Percentiles rank a stretch among this genome's conserved stretches.
Conservation (phyloP, 2,888 invertebrate genomes). For the Dilophus febrilis region DNA sequence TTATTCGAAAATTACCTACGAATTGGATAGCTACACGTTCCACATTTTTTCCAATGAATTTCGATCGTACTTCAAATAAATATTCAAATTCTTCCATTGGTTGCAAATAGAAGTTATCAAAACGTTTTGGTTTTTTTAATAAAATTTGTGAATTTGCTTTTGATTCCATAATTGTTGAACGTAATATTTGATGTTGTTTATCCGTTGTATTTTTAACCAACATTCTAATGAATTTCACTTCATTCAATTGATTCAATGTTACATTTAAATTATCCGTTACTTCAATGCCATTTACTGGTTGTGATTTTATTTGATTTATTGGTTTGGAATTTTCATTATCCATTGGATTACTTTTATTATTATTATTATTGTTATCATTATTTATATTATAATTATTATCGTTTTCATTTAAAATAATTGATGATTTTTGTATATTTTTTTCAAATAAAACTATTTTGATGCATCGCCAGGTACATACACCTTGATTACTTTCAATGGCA, state of each 20-base stretch:
- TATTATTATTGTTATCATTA: not conserved
- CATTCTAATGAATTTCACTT: constrained; percentile 30
- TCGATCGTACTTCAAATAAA: constrained; percentile 35
- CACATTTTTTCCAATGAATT: constrained; percentile 40
- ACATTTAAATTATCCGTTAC: constrained; percentile 33
- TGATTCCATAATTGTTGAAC: constrained; percentile 34
- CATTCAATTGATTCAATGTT: constrained; percentile 27
- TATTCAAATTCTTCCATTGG: constrained; percentile 31
- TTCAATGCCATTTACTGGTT: constrained; percentile 34
- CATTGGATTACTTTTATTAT: not conserved
- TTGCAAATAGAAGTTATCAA: constrained; percentile 24
- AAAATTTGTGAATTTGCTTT: constrained; percentile 36
- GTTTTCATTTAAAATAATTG: too few relatives aligned
- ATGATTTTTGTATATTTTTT: not conserved
- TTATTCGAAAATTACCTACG: constrained; percentile 37
- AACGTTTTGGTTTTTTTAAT: constrained; percentile 27
- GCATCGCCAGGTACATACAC: constrained; percentile 24
- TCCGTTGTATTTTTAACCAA: constrained; percentile 33
- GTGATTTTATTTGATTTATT: constrained; percentile 11
- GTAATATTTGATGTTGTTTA: constrained; percentile 27
- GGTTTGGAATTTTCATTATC: constrained; percentile 10
- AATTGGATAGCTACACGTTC: constrained; percentile 46
- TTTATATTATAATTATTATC: not conserved
- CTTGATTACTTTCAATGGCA: constrained; percentile 56
- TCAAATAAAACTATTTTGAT: constrained; percentile 11